phyloP scores from a whole-genome alignment of 2,888 invertebrate genomes.

The Tetheella fluctuosa region DNA sequence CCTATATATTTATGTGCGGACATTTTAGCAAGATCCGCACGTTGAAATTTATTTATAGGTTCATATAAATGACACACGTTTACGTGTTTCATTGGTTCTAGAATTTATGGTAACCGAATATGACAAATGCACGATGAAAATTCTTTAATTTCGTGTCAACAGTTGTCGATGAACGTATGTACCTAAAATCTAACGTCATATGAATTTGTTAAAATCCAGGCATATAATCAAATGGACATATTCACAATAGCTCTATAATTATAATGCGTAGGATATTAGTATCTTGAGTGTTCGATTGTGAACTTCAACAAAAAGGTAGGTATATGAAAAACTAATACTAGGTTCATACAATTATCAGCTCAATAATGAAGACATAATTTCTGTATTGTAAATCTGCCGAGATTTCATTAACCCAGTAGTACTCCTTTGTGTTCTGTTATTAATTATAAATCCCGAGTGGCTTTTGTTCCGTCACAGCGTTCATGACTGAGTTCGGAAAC shows the following conservation, averaged over 20 bases:
- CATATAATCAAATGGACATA: no score
- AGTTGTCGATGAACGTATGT: conserved; percentile 22
- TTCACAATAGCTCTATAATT: no score
- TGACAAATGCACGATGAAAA: conserved; percentile 41
- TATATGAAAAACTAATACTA: neutral
- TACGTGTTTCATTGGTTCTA: conserved; percentile 60
- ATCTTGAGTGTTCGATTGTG: neutral
- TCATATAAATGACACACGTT: conserved; percentile 65
- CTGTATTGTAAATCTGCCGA: conserved; percentile 19
- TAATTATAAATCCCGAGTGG: conserved; percentile 64
- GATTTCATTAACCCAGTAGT: conserved; percentile 48
- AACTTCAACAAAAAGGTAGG: neutral
- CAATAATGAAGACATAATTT: conserved; percentile 23
- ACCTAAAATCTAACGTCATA: neutral
- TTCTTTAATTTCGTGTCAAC: conserved; percentile 40
- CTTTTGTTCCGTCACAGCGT: conserved; percentile 61
- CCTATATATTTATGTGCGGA: conserved; percentile 70
- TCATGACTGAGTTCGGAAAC: conserved; percentile 51
- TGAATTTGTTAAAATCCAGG: no score
- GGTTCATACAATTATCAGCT: conserved; percentile 14
- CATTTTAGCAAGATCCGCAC: conserved; percentile 70
- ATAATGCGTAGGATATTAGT: neutral
- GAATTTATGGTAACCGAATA: conserved; percentile 53
- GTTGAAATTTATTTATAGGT: conserved; percentile 75
- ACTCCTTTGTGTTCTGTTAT: conserved; percentile 69